Conservation (phyloP, 2,797 vertebrate genomes). For the Nannoperca obscura region DNA sequence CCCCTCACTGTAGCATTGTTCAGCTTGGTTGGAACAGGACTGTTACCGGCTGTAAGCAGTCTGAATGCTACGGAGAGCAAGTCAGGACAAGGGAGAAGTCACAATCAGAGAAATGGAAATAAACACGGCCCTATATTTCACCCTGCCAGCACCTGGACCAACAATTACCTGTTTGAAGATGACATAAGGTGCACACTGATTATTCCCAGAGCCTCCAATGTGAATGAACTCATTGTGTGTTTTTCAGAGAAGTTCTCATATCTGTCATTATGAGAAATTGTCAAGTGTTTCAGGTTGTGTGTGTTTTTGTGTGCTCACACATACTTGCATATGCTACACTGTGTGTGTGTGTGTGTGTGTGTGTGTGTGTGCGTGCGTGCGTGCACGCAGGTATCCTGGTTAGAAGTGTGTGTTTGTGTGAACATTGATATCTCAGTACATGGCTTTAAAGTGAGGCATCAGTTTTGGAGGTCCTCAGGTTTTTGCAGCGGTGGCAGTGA, state of each 20-base stretch:
- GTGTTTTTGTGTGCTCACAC: constrained; percentile 20
- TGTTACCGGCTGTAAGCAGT: constrained; percentile 34
- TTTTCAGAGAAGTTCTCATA: constrained; percentile 52
- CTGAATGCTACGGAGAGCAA: constrained; percentile 70
- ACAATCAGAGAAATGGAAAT: constrained; percentile 71
- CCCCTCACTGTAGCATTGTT: constrained; percentile 52
- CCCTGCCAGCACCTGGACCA: constrained; percentile 73
- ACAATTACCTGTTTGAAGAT: constrained; percentile 72
- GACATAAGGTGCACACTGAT: constrained; percentile 61
- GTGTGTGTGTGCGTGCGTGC: neutral
- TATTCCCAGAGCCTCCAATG: constrained; percentile 57
- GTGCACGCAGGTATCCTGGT: neutral
- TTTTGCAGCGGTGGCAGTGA: neutral
- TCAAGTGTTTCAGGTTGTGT: constrained; percentile 33
- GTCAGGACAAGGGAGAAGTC: constrained; percentile 73
- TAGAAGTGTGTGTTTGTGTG: neutral
- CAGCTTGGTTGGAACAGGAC: constrained; percentile 45
- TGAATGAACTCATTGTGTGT: constrained; percentile 72
- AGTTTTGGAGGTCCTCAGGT: neutral
- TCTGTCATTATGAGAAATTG: constrained; percentile 62
- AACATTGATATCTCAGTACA: constrained; percentile 8
- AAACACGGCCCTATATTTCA: constrained; percentile 62
- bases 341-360: neutral
- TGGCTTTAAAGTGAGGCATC: constrained; percentile 10
- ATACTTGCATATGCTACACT: neutral